phyloP scores from a whole-genome alignment of 2,113 vertebrate genomes.

The Nyctibius bracteatus region DNA sequence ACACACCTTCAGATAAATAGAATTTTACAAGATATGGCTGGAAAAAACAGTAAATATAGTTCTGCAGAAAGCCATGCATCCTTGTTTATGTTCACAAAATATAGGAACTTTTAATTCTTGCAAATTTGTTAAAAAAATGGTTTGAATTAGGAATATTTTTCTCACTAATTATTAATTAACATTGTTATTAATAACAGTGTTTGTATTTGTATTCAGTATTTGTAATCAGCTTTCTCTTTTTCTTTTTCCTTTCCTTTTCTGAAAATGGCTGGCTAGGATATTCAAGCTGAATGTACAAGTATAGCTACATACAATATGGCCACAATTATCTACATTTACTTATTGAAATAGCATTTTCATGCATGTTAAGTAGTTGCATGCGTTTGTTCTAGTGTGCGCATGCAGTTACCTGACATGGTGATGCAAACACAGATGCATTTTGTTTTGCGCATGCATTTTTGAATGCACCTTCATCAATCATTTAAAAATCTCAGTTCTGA shows the following conservation, averaged over 20 bases:
- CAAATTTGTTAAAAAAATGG: neutral
- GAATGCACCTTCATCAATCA: conserved; percentile 53
- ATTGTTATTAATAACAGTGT: conserved; percentile 15
- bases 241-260: conserved; percentile 58
- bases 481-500: conserved; percentile 18
- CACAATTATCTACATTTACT: conserved; percentile 40
- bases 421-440: conserved; percentile 61
- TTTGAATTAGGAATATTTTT: neutral
- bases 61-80: neutral
- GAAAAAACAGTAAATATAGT: neutral
- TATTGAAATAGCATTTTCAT: conserved; percentile 50
- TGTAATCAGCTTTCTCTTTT: conserved; percentile 59
- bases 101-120: neutral
- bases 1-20: neutral
- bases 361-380: conserved; percentile 61
- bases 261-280: conserved; percentile 63
- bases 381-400: conserved; percentile 48
- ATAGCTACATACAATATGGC: conserved; percentile 49
- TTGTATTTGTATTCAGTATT: conserved; percentile 35
- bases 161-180: neutral
- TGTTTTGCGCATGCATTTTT: conserved; percentile 55
- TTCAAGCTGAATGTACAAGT: conserved; percentile 62
- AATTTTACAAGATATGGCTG: neutral
- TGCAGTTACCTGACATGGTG: conserved; percentile 44
- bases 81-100: neutral